Conservation (phyloP, 2,113 vertebrate genomes). For the Antidorcas marsupialis region DNA sequence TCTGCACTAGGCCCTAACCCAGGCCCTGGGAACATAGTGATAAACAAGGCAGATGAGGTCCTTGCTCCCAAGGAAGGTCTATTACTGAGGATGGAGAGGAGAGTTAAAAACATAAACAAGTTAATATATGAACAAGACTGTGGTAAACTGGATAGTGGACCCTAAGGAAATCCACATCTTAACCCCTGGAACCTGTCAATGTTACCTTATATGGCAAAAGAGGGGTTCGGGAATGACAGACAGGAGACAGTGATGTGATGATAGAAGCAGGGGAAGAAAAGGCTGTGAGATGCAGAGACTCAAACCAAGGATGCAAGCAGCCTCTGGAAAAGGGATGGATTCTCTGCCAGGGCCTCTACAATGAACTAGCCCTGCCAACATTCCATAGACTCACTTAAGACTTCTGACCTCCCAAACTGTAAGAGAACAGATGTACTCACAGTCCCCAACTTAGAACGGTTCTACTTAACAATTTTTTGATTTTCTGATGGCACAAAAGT, state of each 20-base stretch:
- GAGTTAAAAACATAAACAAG: not conserved
- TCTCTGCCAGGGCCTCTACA: not conserved
- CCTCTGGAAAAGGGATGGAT: not conserved
- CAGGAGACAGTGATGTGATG: not conserved
- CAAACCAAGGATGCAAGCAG: not conserved
- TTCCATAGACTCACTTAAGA: not conserved
- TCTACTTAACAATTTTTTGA: not conserved
- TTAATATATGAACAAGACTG: not conserved
- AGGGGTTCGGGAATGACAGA: not conserved
- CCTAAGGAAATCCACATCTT: not conserved
- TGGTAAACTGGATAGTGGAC: not conserved
- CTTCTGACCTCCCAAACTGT: not conserved
- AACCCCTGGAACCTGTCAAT: not conserved
- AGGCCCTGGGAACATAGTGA: not conserved
- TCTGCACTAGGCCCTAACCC: not conserved
- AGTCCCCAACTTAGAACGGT: not conserved
- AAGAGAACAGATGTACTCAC: not conserved
- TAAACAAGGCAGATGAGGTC: not conserved
- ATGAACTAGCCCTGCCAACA: not conserved
- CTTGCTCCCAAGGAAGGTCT: not conserved
- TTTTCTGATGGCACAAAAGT: not conserved
- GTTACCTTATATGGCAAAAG: not conserved
- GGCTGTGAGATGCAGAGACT: accelerated
- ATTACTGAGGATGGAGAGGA: not conserved
- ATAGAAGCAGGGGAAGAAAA: not conserved